Evolutionary conservation across 2,888 invertebrate species (phyloP).

Genomic region (Dasysyrphus tricinctus): DNA sequence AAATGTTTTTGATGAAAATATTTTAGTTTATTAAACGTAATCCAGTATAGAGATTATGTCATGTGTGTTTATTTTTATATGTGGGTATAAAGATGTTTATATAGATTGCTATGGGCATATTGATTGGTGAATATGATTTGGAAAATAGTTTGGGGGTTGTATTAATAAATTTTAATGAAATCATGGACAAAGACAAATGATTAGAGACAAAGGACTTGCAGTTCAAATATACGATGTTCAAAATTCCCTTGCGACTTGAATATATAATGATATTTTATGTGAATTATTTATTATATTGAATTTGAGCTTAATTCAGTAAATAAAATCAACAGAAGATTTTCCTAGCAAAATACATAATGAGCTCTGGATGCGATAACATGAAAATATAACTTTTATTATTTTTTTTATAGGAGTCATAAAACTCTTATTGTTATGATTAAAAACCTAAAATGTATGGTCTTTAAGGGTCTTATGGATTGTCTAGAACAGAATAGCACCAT

Average conservation of each 20-base stretch:
- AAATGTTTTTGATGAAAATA: neutral
- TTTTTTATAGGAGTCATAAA: no score
- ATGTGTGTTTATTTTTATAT: neutral
- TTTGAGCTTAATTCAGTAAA: neutral
- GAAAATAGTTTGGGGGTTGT: neutral
- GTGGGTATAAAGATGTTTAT: neutral
- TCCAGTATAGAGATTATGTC: neutral
- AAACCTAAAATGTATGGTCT: no score
- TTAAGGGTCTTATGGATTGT: no score
- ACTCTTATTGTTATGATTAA: no score
- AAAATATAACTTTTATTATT: no score
- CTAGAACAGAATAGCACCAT: no score
- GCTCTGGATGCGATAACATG: no score
- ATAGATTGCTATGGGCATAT: neutral
- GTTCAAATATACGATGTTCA: neutral
- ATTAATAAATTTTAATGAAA: slow-evolving; percentile 34
- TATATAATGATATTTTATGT: slow-evolving; percentile 2
- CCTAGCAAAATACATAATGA: no score
- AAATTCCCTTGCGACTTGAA: slow-evolving; percentile 7
- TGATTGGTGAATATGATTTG: neutral
- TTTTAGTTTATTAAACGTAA: neutral
- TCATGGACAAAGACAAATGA: neutral
- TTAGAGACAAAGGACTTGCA: slow-evolving; percentile 13
- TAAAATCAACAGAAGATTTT: neutral
- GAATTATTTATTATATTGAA: slow-evolving; percentile 31